Evolutionary conservation across 2,113 vertebrate genomes (phyloP).

Genomic region (Nipponia nippon): DNA sequence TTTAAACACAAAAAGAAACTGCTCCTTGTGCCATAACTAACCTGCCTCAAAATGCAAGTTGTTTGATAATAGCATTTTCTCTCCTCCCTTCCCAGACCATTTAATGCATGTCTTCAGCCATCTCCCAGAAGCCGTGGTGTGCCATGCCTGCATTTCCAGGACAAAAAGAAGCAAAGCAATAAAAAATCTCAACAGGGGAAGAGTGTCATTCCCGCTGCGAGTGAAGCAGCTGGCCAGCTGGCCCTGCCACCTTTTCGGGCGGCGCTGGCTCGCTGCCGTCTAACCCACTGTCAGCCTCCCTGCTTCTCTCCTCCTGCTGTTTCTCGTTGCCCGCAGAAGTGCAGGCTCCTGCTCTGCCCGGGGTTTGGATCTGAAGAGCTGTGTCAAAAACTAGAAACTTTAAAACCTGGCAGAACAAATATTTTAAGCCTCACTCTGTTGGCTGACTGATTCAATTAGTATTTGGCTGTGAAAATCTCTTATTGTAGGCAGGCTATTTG

Average conservation of each 20-base stretch:
- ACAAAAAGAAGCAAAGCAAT: background rate
- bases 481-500: background rate
- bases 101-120: background rate
- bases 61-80: background rate
- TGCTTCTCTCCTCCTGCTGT: background rate
- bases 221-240: background rate
- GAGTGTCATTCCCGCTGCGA: background rate
- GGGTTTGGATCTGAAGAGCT: background rate
- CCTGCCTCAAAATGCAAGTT: background rate
- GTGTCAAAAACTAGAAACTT: fast-evolving
- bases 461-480: background rate
- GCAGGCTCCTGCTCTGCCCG: background rate
- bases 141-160: background rate
- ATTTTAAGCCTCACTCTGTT: background rate
- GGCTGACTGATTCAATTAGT: background rate
- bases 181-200: background rate
- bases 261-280: background rate
- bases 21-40: background rate
- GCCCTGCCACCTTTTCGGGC: background rate
- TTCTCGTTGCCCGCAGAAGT: fast-evolving
- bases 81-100: background rate
- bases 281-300: background rate
- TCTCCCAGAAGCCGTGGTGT: background rate
- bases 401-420: background rate
- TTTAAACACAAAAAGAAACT: too few species aligned